Base-by-base conservation (phyloP, 2,888 invertebrate species). In the Parnassius orleans region DNA sequence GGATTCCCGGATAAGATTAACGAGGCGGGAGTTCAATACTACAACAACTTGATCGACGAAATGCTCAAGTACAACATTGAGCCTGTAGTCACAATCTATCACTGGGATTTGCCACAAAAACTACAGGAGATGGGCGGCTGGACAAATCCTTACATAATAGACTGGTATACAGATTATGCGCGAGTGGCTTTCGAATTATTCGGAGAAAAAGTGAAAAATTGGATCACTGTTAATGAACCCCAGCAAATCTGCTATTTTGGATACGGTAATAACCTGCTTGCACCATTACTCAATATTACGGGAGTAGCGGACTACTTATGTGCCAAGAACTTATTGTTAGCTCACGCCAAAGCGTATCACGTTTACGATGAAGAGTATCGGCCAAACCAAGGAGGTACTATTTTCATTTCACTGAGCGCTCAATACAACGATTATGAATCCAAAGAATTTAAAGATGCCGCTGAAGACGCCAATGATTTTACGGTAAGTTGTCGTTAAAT, bases 1-100 rank as follows among this genome's bases (percentile, higher is more conserved):
- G 93, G 93, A 46, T 87, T 89, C 56, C 72, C 85, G 0, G 83
- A 92, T 58, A 71, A 81, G n/a, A 77, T 93, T n/a, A 95, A 94
- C 73, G 76, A 89, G 69, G 87, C 86, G 0, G 82, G 79, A 14
- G 76, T 76, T 1, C 64, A 71, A 14, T 80, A 79, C 63, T 83
- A 83, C 53, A 79, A 77, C 33, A 78, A 78, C 12, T 66, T 95
- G 10, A 92, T 94, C 50, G 78, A 93, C 63, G 93, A 90, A 69
- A 79, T 95, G 59, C 68, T 92, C 11, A 86, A 83, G 43, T 92
- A 92, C 66, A 92, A 91, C 48, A 94, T 95, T 61, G 75, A 89
- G 64, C 72, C 73, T 0, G 70, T 74, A 72, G 53, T 74, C 1
- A 70, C 73, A 0, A 5, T 73, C 9, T 73, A 69, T 65, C 74